Evolutionary conservation across 2,888 invertebrate species (phyloP), one percentile per base, ranked within the genome.

Genomic region (Drosophila leonis): DNA sequence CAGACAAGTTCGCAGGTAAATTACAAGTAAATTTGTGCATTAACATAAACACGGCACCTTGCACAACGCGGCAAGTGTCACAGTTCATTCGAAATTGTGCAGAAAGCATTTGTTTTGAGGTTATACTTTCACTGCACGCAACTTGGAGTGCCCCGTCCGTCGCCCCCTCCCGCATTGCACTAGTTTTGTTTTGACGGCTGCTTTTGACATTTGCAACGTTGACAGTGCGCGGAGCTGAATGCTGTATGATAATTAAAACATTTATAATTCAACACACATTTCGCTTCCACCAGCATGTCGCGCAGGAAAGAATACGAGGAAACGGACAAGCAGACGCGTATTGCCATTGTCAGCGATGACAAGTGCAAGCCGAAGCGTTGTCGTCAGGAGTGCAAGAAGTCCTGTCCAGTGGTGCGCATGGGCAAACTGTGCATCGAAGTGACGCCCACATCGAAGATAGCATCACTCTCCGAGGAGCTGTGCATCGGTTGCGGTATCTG

Each of bases 401-500:
- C 98, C 61, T 99, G 99, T 93, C 99, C 99, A 1, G 99, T 99
- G 65, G 99, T 99, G 72, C 95, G 99, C 82, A 99, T 99, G 98
- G 99, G 99, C 92, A 99, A 99, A 93, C 95, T 99, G 44, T 99
- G 99, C 93, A 99, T 99, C 90, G 99, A 99, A 95, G 99, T 99
- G 46, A 95, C 96, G 49, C 97, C 98, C 13, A 97, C 97, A 89
- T 98, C 97, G 90, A 99, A 99, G 94, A 98, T 99, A 84, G 98
- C 99, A 42, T 95, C 96, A 48, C 98, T 99, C 92, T 99, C 99
- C 52, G 99, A 99, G 94, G 98, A 99, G 93, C 94, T 99, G 6
- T 99, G 99, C 93, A 99, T 99, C 90, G 99, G 99, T 90, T 99
- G 99, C 94, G 99, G 99, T 96, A 99, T 99, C 91, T 99, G 99